Evolutionary conservation across 2,888 invertebrate species (phyloP), one percentile per base, ranked within the genome.

Genomic region (Odontocerum albicorne): DNA sequence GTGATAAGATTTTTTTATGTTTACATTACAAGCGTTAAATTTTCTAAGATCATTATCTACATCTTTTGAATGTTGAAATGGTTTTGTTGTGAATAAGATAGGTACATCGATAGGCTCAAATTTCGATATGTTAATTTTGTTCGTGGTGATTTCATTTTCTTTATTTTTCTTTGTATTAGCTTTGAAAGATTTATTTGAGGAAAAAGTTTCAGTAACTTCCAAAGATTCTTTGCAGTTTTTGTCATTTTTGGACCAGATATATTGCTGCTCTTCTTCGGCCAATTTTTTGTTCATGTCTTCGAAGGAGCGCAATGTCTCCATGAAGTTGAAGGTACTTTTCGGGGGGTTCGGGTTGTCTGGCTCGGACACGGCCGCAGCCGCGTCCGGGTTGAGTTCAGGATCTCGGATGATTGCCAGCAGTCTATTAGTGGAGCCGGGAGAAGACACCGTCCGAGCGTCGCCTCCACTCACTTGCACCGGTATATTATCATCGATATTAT

Each of bases 391-490:
- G 22, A 75, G 67, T 45, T 68, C 66, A 55, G 79, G 74, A 66
- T 83, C 81, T 65, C 81, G 77, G 69, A 85, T 82, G 63, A 85
- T 77, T 64, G 83, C 82, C 68, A 85, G 70, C 61, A 85, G 73
- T 63, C 84, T 79, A 70, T 79, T 80, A 55, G 79, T 81, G 63
- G 77, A 77, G 67, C 78, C 77, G n/a, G 74, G 72, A 61, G 61
- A 63, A 57, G 62, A 65, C 60, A 62, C 63, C 62, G 63, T 64
- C 56, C 54, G 62, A 57, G 52, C 60, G 52, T 60, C 43, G 69
- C 65, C 53, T 49, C 46, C 39, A 32, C 36, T 67, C 65, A 27
- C 45, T 46, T 56, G 60, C 54, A 56, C 21, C 55, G 59, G 44
- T 40, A 55, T 52, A 47, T 51, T 58, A 57, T 61, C 58, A 62